Base-by-base conservation (phyloP, 2,888 invertebrate species). In the Drosophila austrosaltans region DNA sequence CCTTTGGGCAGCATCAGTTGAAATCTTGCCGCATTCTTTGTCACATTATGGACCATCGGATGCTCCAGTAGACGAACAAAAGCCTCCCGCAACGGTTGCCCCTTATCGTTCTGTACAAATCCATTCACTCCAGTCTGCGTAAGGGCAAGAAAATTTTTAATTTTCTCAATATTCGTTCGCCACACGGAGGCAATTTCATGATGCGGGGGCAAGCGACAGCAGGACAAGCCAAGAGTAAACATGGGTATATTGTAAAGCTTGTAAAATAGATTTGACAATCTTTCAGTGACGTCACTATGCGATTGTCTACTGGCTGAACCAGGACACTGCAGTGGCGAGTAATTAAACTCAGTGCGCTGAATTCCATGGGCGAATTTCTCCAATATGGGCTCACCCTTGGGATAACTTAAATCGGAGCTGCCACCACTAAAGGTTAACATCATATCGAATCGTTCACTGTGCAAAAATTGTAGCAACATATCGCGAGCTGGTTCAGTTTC, bases 121-220 rank as follows among this genome's bases (percentile, higher is more conserved):
- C 97, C 97, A 62, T 93, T 93, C 1, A 97, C 93, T 57, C 97
- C 96, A 22, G 95, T 95, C 65, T 94, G 94, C n/a, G 94, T 93
- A 58, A 94, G 91, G 53, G 93, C 93, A 1, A 95, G 90, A 59
- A 96, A 94, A 81, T 94, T 93, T 93, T 95, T 94, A 3, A 95
- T 93, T 3, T 95, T 94, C 20, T 93, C 93, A 61, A 96, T 87
- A 85, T 95, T 95, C 69, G 95, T 94, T 77, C 95, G 94, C 96
- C 97, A 97, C 7, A 96, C 94, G 75, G 93, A 93, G 0, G 95
- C 95, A n/a, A 97, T 93, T 57, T 94, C 93, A 0, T 90, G 92
- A n/a, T 94, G 93, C 0, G 91, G 87, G 0, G 98, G 97, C 94
- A 96, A 96, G 80, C 96, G 96, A 89, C 98, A 98, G 86, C 98